Evolutionary conservation across 2,888 invertebrate genomes (phyloP), one percentile per base, ranked within the genome.

Genomic region (Callyntrura guangdongensis): DNA sequence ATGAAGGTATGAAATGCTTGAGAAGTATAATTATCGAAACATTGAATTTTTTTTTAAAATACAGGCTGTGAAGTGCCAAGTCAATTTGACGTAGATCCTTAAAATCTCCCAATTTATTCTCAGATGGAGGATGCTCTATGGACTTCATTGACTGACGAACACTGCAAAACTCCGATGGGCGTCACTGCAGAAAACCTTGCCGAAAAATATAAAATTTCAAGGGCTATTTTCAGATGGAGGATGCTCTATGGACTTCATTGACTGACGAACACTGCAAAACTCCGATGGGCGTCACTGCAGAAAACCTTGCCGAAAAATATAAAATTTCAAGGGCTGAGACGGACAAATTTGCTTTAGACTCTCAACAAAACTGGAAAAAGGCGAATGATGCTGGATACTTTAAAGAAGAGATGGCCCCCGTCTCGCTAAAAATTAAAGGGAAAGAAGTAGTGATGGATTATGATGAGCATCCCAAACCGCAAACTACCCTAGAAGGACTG

Each of bases 401-500:
- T 95, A 97, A 98, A 94, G 97, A 97, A 59, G 99, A 99, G 96
- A 97, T 99, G 64, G 96, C 97, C 4, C 98, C 99, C 0, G 96
- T 99, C 6, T 96, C 97, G 45, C 94, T 99, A 0, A 98, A 97
- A 94, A 96, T 97, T 4, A 99, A 98, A 95, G 97, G 97, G 95
- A 97, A 97, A 95, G 97, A 97, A 93, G 96, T 97, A n/a, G 96
- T 96, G 86, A 96, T 99, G 92, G 97, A 96, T 82, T 95, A 97
- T 0, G 99, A 99, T 95, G 99, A 99, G 95, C 99, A 99, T 95
- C 99, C 99, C 1, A 96, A 97, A 93, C 98, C 98, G 36, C 96
- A 98, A 95, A 98, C 98, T 61, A 98, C 98, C 0, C 94, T 97
- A 17, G 99, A 99, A 94, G 96, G 96, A 5, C 96, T 99, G 45